Percentiles rank a stretch among this genome's conserved stretches.
Evolutionary conservation across 2,113 vertebrate species (phyloP).

Genomic region (Prolemur simus): DNA sequence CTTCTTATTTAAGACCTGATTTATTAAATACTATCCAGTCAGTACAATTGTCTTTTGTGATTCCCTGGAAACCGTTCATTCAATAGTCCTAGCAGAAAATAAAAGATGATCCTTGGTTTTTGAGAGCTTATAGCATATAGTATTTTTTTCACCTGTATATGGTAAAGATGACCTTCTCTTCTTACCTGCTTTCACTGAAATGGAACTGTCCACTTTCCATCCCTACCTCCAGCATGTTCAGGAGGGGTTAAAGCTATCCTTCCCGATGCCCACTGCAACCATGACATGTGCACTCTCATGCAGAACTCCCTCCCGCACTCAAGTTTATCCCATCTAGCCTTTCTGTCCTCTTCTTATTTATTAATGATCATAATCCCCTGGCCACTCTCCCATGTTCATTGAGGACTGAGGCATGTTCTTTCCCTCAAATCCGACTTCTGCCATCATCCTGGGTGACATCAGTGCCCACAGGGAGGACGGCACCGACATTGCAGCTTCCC

Average conservation of each 20-base stretch:
- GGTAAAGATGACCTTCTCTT: neutral
- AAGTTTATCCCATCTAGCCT: neutral
- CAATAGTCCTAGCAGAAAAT: neutral
- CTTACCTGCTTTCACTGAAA: neutral
- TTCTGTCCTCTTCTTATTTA: neutral
- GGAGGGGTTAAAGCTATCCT: neutral
- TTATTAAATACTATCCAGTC: slow-evolving; percentile 81
- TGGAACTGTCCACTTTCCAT: neutral
- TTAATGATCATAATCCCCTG: neutral
- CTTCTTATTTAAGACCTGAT: slow-evolving; percentile 84
- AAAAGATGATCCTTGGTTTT: neutral
- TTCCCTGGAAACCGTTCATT: slow-evolving; percentile 45
- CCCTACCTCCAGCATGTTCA: neutral
- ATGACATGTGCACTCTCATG: too few relatives aligned
- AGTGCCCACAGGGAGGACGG: neutral
- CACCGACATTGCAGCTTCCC: neutral
- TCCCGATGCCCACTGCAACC: neutral
- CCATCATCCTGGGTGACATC: neutral
- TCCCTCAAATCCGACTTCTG: neutral
- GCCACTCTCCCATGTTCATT: neutral
- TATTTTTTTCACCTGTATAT: neutral
- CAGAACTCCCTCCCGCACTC: neutral
- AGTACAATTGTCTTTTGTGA: slow-evolving; percentile 54
- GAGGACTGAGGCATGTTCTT: neutral
- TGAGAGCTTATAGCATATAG: neutral